phyloP scores from a whole-genome alignment of 1,140 invertebrate genomes.

The Belonocnema kinseyi region DNA sequence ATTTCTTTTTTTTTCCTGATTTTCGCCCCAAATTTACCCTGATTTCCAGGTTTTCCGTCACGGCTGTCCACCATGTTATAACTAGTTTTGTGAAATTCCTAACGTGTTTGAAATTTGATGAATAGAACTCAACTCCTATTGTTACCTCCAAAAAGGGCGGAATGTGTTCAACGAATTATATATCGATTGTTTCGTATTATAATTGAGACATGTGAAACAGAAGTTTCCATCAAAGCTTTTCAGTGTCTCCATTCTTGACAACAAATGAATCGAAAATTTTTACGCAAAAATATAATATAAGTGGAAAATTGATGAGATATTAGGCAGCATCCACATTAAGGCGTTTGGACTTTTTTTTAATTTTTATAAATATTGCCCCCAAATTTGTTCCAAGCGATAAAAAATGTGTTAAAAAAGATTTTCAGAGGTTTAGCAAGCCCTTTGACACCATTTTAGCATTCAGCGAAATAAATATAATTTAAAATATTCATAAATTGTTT shows the following conservation, averaged over 20 bases:
- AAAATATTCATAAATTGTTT: too few species aligned
- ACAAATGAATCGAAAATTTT: conserved; percentile 15
- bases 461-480: too few species aligned
- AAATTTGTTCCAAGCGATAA: too few species aligned
- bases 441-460: too few species aligned
- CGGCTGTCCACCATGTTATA: not conserved
- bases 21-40: too few species aligned
- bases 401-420: too few species aligned
- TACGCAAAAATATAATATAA: not conserved
- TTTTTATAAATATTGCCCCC: too few species aligned
- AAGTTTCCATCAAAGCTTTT: conserved; percentile 18
- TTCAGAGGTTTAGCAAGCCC: too few species aligned
- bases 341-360: too few species aligned
- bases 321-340: too few species aligned
- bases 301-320: not conserved
- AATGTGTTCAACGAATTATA: not conserved
- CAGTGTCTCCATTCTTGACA: not conserved
- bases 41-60: too few species aligned
- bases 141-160: not conserved
- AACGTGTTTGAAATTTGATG: conserved; percentile 3
- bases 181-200: conserved; percentile 10
- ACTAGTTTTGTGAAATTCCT: conserved; percentile 6
- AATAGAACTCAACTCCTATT: not conserved
- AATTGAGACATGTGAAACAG: conserved; percentile 12
- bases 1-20: too few species aligned